Conservation (phyloP, 1,140 invertebrate genomes). For the Ceratina japonica region DNA sequence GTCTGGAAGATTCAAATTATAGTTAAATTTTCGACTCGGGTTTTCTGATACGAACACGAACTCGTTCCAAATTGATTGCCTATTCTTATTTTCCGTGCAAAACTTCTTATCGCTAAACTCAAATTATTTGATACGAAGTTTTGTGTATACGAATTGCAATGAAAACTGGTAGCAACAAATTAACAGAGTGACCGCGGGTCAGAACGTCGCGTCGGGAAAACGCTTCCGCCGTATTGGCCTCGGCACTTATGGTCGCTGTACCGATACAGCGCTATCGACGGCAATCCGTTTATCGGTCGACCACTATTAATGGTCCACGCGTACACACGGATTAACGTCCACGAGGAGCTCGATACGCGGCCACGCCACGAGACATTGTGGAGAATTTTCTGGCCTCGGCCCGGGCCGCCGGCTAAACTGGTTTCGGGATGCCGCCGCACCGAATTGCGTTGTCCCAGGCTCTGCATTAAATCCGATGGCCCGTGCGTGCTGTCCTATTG, state of each 20-base stretch:
- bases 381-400: not conserved
- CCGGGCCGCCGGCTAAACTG: constrained; percentile 26
- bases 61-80: too few species aligned
- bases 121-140: not conserved
- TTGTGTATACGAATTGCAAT: not conserved
- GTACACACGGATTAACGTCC: constrained; percentile 61
- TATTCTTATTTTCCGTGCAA: not conserved
- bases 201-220: constrained; percentile 12
- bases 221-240: constrained; percentile 56
- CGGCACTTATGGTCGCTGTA: constrained; percentile 46
- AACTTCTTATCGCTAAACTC: not conserved
- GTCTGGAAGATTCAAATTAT: too few species aligned
- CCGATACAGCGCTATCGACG: constrained; percentile 51
- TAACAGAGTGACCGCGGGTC: constrained; percentile 7
- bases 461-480: constrained; percentile 39
- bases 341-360: constrained; percentile 15
- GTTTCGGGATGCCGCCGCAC: constrained; percentile 31
- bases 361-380: not conserved
- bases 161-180: constrained; percentile 2
- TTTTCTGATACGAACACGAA: too few species aligned
- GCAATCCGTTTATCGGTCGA: constrained; percentile 59
- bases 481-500: not conserved
- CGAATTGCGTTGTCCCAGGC: constrained; percentile 2
- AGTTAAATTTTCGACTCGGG: too few species aligned
- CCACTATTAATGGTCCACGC: constrained; percentile 61